These are phyloP conservation scores for Tetraneura akinire DNA, from an alignment of 1,140 invertebrate species.

Conservation along the genomic window DNA sequence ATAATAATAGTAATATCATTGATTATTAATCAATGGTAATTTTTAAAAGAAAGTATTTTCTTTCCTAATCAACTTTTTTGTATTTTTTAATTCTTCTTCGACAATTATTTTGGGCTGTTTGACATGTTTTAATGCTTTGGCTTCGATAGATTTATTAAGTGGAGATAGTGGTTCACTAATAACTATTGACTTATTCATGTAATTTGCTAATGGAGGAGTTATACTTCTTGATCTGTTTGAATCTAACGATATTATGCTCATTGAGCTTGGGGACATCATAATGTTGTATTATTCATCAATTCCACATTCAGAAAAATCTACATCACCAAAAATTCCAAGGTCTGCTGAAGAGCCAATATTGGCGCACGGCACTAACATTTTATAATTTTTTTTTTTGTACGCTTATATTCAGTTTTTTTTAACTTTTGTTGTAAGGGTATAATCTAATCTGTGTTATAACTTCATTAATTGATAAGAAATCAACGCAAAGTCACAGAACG, in stretches of 20 bases:
- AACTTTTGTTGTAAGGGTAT: no score
- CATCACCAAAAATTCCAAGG: neutral
- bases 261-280: slow-evolving; percentile 14
- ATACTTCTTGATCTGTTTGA: neutral
- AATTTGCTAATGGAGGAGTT: slow-evolving; percentile 27
- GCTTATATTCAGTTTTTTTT: no score
- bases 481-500: no score
- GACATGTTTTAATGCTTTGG: slow-evolving; percentile 33
- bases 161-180: slow-evolving; percentile 29
- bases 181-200: neutral
- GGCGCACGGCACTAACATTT: no score
- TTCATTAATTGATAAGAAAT: no score
- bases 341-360: neutral
- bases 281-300: neutral
- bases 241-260: neutral
- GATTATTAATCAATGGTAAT: no score
- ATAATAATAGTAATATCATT: no score
- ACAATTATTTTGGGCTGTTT: slow-evolving; percentile 29
- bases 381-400: no score
- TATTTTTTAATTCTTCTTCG: slow-evolving; percentile 8
- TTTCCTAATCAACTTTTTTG: no score
- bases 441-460: no score
- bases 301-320: neutral
- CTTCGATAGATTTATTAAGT: slow-evolving; percentile 8
- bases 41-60: no score